Base-by-base conservation (phyloP, 2,113 vertebrate genomes). In the Nymphicus hollandicus region DNA sequence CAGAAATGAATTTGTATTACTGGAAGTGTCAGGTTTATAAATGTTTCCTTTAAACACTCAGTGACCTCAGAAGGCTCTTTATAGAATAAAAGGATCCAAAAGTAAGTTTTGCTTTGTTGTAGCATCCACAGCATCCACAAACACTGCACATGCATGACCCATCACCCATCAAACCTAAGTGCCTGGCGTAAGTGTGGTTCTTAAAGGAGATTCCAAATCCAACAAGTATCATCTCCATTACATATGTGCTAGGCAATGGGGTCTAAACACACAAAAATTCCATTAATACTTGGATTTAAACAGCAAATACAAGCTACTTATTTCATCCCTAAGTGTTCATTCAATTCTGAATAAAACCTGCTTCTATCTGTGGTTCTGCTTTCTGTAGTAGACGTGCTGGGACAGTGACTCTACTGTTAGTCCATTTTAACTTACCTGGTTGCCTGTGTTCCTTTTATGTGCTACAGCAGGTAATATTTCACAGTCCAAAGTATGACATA, bases 361-460 rank as follows among this genome's bases (percentile, higher is more conserved):
- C 44, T 66, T 81, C 79, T 17, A 35, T 31, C 56, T 63, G 44
- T 37, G 33, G 27, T 70, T 28, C 77, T 53, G 35, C 68, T 49
- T 53, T 52, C 71, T 25, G 72, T 17, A 56, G 81, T 0, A 55
- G 85, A 39, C 50, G 60, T 64, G 23, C 33, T 47, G 9, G 11
- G 49, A 53, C 20, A 47, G 37, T 3, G 9, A 86, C 64, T n/a
- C 24, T 37, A 56, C 47, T 2, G 0, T 11, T 25, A 78, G 61
- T 15, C 41, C 44, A 31, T 35, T 69, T 43, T 29, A 53, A 96
- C 93, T 93, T 89, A 96, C 92, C 96, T 79, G 79, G 24, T 11
- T 66, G 76, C 76, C 55, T 50, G 0, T 7, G 39, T 7, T 64
- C 43, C 72, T 83, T 76, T 33, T 44, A 37, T 27, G 80, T 8